phyloP scores from a whole-genome alignment of 2,113 vertebrate species.

The Craseonycteris thonglongyai region DNA sequence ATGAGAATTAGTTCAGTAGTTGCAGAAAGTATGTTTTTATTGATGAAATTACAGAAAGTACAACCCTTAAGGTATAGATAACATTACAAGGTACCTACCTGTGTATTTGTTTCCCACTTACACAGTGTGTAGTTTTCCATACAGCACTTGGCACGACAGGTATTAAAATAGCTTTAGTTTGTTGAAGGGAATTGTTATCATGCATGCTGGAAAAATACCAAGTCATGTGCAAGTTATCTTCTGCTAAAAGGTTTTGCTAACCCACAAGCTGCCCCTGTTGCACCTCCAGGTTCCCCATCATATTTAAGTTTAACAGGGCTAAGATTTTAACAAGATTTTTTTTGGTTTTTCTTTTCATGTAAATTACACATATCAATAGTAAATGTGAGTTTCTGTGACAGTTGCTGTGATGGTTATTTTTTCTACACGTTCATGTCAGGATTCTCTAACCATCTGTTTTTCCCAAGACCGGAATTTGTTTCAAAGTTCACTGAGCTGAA shows the following conservation, averaged over 20 bases:
- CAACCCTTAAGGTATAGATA: not conserved
- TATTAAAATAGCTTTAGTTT: not conserved
- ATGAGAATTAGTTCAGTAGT: not conserved
- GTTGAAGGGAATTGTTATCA: not conserved
- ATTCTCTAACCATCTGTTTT: conserved; percentile 19
- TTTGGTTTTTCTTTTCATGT: not conserved
- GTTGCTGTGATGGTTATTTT: not conserved
- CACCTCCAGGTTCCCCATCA: not conserved
- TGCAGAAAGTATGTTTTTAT: not conserved
- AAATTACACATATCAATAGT: not conserved
- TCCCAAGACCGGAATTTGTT: conserved; percentile 86
- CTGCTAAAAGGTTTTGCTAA: not conserved
- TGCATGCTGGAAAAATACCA: not conserved
- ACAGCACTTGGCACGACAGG: not conserved
- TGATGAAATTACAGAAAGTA: not conserved
- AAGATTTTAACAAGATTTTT: too few relatives aligned
- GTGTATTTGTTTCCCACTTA: not conserved
- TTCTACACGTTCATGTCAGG: not conserved
- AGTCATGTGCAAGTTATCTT: not conserved
- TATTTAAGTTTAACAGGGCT: not conserved
- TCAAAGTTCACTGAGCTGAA: conserved; percentile 85
- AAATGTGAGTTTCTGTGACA: not conserved
- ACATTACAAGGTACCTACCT: not conserved
- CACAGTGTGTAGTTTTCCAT: not conserved
- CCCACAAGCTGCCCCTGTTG: not conserved